These are phyloP conservation scores for Stenurella melanura DNA, from an alignment of 2,888 invertebrate genomes.

Conservation along the genomic window DNA sequence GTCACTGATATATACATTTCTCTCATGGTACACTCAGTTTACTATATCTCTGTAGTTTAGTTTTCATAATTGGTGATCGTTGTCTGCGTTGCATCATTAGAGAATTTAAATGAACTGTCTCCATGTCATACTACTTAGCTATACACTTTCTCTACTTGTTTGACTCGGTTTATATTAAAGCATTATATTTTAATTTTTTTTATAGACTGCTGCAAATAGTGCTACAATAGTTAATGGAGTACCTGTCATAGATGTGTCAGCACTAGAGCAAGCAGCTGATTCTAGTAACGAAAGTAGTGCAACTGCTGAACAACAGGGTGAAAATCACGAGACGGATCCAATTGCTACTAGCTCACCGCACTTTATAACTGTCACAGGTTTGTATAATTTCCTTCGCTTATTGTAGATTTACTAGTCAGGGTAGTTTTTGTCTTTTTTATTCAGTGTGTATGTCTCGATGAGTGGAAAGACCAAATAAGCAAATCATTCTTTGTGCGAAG, in stretches of 20 bases:
- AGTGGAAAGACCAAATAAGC: neutral
- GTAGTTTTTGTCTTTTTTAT: neutral
- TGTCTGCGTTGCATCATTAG: no score
- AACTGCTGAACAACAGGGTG: conserved; percentile 61
- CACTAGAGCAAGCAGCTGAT: conserved; percentile 76
- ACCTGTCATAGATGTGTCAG: conserved; percentile 73
- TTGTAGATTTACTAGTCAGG: neutral
- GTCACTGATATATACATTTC: no score
- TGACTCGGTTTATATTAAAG: no score
- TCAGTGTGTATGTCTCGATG: neutral
- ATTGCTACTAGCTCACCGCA: conserved; percentile 75
- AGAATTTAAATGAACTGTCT: no score
- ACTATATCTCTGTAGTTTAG: no score
- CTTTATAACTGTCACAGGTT: conserved; percentile 85
- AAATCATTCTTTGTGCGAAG: neutral
- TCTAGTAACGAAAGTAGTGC: conserved; percentile 76
- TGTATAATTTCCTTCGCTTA: conserved; percentile 60
- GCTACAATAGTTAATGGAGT: conserved; percentile 70
- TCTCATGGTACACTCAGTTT: no score
- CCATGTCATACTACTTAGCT: no score
- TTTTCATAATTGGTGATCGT: no score
- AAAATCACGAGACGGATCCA: conserved; percentile 75
- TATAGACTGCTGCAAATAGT: conserved; percentile 64
- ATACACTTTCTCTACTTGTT: no score
- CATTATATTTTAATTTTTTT: conserved; percentile 33